Conservation (phyloP, 2,888 invertebrate genomes). For the Minunthozetes semirufus region DNA sequence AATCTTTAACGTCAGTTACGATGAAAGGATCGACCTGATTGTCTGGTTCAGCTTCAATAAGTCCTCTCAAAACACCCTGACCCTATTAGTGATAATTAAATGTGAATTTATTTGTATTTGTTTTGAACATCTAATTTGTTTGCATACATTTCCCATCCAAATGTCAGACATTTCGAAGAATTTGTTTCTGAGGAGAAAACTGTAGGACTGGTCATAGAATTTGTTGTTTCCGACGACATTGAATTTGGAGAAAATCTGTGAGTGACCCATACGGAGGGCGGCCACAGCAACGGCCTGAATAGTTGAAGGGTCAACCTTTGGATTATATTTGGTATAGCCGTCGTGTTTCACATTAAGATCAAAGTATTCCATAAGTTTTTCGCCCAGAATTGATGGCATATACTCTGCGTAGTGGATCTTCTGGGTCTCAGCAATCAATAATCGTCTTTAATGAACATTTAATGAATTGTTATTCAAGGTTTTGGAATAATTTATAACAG, state of each 20-base stretch:
- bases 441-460: conserved; percentile 33
- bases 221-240: conserved; percentile 23
- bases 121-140: too few species aligned
- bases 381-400: conserved; percentile 40
- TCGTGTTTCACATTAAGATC: conserved; percentile 33
- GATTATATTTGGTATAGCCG: conserved; percentile 40
- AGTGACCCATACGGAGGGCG: conserved; percentile 40
- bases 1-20: conserved; percentile 37
- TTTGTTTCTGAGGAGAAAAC: conserved; percentile 34
- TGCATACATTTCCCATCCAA: conserved; percentile 34
- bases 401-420: conserved; percentile 40
- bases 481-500: too few species aligned
- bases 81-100: neutral
- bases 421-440: conserved; percentile 39
- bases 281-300: conserved; percentile 40
- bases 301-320: conserved; percentile 40
- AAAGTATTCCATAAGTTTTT: conserved; percentile 39
- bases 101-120: neutral
- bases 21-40: conserved; percentile 36
- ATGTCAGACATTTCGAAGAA: conserved; percentile 39
- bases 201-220: conserved; percentile 14
- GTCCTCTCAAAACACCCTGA: conserved; percentile 32
- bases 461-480: too few species aligned
- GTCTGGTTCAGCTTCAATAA: conserved; percentile 26
- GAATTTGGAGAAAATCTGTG: conserved; percentile 37